Percentiles rank a stretch among this genome's conserved stretches.
Evolutionary conservation across 2,888 invertebrate species (phyloP).

Genomic region (Tineola bisselliella): DNA sequence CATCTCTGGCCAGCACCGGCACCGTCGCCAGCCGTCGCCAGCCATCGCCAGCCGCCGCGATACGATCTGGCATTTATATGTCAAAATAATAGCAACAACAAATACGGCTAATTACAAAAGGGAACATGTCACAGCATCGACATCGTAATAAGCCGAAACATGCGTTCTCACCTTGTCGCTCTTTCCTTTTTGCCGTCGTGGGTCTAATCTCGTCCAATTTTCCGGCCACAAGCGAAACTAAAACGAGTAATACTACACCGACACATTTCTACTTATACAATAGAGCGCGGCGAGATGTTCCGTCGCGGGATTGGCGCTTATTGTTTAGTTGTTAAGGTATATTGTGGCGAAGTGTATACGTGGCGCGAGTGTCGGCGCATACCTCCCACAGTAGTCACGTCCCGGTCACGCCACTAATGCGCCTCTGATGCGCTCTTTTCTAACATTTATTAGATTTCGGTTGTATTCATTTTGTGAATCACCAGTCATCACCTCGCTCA

Average conservation of each 20-base stretch:
- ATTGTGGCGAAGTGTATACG: neutral
- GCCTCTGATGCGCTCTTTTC: neutral
- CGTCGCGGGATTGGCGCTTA: neutral
- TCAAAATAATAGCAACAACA: neutral
- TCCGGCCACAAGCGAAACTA: neutral
- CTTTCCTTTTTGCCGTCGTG: neutral
- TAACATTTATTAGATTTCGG: conserved; percentile 3
- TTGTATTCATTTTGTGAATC: neutral
- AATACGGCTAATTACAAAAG: neutral
- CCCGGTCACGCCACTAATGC: neutral
- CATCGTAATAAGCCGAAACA: neutral
- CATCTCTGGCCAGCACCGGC: no score
- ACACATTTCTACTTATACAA: neutral
- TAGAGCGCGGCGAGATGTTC: no score
- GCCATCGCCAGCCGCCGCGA: neutral
- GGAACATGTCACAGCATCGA: neutral
- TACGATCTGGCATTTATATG: neutral
- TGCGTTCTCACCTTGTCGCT: neutral
- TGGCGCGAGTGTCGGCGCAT: neutral
- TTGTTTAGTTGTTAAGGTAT: neutral
- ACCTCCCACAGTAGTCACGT: conserved; percentile 6
- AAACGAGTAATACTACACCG: neutral
- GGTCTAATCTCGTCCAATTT: neutral
- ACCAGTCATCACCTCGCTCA: neutral
- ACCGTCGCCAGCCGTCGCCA: no score